These are phyloP conservation scores for Camponotus vicinus DNA, from an alignment of 1,140 invertebrate genomes.

Conservation along the genomic window DNA sequence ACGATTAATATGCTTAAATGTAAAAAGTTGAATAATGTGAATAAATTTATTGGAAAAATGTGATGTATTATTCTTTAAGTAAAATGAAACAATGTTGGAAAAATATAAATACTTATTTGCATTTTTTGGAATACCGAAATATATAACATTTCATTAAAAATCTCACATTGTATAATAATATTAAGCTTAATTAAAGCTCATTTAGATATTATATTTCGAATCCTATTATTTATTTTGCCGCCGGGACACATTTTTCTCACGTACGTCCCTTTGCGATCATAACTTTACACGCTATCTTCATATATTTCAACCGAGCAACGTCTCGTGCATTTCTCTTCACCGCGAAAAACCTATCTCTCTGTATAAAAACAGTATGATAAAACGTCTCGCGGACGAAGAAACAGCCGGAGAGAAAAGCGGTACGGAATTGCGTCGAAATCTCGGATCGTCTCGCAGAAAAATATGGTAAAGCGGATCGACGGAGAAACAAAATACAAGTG, in stretches of 20 bases:
- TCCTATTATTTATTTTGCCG: conserved; percentile 36
- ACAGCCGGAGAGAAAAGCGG: conserved; percentile 56
- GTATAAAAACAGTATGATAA: conserved; percentile 62
- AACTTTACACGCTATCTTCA: conserved; percentile 60
- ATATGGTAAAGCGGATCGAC: conserved; percentile 51
- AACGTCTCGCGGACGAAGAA: conserved; percentile 56
- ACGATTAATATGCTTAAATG: not conserved
- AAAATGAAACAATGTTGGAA: not conserved
- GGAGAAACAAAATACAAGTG: conserved; percentile 37
- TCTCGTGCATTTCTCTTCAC: conserved; percentile 45
- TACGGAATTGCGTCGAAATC: conserved; percentile 53
- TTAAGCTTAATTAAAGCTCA: conserved; percentile 18
- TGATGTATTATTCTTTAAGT: not conserved
- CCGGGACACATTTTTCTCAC: conserved; percentile 43
- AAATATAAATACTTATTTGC: not conserved
- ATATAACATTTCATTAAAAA: not conserved
- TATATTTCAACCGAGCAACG: conserved; percentile 50
- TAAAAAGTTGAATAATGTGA: not conserved
- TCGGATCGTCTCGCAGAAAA: conserved; percentile 43
- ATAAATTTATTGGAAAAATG: not conserved
- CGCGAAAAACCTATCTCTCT: conserved; percentile 43
- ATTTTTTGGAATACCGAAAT: not conserved
- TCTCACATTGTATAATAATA: conserved; percentile 13
- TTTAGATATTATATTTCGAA: conserved; percentile 37
- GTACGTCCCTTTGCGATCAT: conserved; percentile 42